Conservation (phyloP, 1,140 invertebrate genomes). For the Melanaphis sacchari region DNA sequence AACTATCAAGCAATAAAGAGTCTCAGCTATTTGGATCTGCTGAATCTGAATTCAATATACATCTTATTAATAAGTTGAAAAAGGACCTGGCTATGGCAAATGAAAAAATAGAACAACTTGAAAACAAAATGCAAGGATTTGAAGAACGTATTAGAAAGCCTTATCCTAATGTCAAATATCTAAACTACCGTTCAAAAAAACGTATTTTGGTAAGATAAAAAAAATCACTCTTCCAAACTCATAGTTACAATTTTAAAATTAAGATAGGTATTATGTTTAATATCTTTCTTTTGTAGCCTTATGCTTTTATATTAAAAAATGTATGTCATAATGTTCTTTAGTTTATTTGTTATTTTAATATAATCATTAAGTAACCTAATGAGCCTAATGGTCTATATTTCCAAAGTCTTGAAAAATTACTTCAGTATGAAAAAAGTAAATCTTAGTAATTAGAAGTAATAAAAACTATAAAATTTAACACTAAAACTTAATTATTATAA, state of each 20-base stretch:
- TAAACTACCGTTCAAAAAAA: conserved; percentile 56
- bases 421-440: not conserved
- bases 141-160: conserved; percentile 56
- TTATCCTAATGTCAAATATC: conserved; percentile 58
- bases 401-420: not conserved
- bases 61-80: conserved; percentile 26
- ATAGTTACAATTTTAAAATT: not conserved
- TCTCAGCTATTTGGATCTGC: not conserved
- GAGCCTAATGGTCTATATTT: not conserved
- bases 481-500: not conserved
- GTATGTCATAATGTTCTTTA: not conserved
- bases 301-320: not conserved
- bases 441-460: not conserved
- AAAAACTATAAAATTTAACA: not conserved
- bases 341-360: not conserved
- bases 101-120: conserved; percentile 47
- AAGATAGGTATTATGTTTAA: not conserved
- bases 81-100: conserved; percentile 1
- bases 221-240: not conserved
- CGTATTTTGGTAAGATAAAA: conserved; percentile 49
- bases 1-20: not conserved
- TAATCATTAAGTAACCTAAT: not conserved
- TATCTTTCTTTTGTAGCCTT: not conserved
- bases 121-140: conserved; percentile 50
- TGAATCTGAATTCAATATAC: not conserved